phyloP scores from a whole-genome alignment of 2,113 vertebrate species.

The Ageneiosus marmoratus region DNA sequence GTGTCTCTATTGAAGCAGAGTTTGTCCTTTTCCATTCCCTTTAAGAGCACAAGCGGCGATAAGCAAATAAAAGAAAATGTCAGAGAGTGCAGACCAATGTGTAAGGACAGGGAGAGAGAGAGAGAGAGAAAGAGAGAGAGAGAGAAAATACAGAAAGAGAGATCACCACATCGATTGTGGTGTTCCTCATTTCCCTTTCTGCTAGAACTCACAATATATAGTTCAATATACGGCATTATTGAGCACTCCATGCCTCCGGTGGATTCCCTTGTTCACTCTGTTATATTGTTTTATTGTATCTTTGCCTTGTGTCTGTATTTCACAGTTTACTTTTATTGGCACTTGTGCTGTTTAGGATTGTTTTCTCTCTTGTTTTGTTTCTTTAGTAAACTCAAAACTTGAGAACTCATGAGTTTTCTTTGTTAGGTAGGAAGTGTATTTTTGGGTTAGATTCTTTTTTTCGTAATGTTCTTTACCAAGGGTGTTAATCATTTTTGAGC shows the following conservation, averaged over 20 bases:
- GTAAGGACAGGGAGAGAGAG: background rate
- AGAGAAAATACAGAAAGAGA: background rate
- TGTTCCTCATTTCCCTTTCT: constrained; percentile 18
- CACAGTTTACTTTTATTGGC: background rate
- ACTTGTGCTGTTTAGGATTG: background rate
- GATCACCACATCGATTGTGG: background rate
- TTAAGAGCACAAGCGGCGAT: constrained; percentile 31
- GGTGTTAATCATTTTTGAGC: background rate
- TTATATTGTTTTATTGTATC: background rate
- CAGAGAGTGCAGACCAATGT: constrained; percentile 18
- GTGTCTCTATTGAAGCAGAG: constrained; percentile 11
- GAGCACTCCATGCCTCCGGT: background rate
- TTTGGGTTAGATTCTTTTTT: background rate
- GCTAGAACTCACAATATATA: constrained; percentile 1
- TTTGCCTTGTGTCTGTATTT: background rate
- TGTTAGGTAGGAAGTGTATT: too few species aligned
- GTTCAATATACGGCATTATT: background rate
- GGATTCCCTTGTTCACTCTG: background rate
- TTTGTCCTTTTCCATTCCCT: constrained; percentile 38
- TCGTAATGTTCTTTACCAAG: background rate
- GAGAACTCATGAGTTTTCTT: background rate
- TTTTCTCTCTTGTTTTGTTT: background rate
- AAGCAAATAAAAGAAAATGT: constrained; percentile 39
- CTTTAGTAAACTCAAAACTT: background rate
- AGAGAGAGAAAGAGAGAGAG: background rate